phyloP scores from a whole-genome alignment of 2,888 invertebrate genomes.

The Aleiodes testaceus region DNA sequence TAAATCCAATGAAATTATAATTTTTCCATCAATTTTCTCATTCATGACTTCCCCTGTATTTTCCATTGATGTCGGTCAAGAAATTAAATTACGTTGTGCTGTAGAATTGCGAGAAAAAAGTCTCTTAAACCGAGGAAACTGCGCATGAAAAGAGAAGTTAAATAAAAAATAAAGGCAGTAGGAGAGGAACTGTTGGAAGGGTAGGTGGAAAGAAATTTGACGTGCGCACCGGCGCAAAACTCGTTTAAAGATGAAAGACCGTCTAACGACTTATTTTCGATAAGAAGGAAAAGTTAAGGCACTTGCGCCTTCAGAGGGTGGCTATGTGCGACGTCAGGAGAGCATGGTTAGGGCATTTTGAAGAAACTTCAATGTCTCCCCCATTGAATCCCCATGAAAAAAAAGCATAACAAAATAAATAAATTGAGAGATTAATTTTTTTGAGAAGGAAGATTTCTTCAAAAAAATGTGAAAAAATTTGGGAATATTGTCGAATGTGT shows the following conservation, averaged over 20 bases:
- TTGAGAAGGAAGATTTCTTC: too few relatives aligned
- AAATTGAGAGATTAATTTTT: too few relatives aligned
- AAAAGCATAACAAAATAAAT: too few relatives aligned
- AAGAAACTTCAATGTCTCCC: slow-evolving; percentile 41
- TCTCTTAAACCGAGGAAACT: slow-evolving; percentile 70
- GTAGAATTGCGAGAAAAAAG: slow-evolving; percentile 67
- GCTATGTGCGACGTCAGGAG: slow-evolving; percentile 20
- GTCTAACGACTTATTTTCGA: slow-evolving; percentile 73
- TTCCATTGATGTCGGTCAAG: slow-evolving; percentile 39
- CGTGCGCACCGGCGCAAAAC: slow-evolving; percentile 66
- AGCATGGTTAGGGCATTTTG: slow-evolving; percentile 29
- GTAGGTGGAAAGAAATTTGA: slow-evolving; percentile 37
- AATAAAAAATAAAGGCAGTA: slow-evolving; percentile 28
- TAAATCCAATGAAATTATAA: slow-evolving; percentile 3
- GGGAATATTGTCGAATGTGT: too few relatives aligned
- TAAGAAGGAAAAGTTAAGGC: slow-evolving; percentile 73
- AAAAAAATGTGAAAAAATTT: too few relatives aligned
- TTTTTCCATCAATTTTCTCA: slow-evolving; percentile 11
- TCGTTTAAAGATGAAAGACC: slow-evolving; percentile 73
- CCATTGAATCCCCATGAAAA: neutral
- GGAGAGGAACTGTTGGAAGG: slow-evolving; percentile 39
- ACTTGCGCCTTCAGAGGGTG: slow-evolving; percentile 51
- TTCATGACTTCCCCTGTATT: neutral
- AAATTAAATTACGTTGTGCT: slow-evolving; percentile 68
- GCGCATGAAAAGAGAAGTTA: slow-evolving; percentile 51